A percentile compares a stretch with the other conserved stretches of the same genome.
phyloP scores from a whole-genome alignment of 2,888 invertebrate genomes.

The Omphaloscelis lunosa region DNA sequence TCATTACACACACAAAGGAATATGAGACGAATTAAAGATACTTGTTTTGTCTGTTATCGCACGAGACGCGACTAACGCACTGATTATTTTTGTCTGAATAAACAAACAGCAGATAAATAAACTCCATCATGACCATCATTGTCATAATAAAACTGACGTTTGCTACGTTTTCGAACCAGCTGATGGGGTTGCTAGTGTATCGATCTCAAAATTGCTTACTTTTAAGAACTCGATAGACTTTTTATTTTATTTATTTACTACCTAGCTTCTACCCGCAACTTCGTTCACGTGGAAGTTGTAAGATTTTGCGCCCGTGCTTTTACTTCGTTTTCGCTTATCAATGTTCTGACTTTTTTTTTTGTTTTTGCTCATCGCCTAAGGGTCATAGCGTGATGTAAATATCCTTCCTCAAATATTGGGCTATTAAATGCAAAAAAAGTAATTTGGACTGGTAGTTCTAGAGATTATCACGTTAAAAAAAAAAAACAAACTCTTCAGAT shows the following conservation, averaged over 20 bases:
- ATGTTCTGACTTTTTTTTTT: neutral
- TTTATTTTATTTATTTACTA: neutral
- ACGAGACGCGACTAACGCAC: conserved; percentile 26
- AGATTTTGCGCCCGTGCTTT: neutral
- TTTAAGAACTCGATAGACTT: neutral
- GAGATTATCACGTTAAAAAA: too few species aligned
- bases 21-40: conserved; percentile 31
- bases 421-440: too few species aligned
- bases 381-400: too few species aligned
- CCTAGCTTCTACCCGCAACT: neutral
- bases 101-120: conserved; percentile 32
- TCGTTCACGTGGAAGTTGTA: neutral
- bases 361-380: neutral
- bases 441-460: too few species aligned
- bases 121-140: neutral
- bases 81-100: conserved; percentile 49
- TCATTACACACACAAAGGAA: conserved; percentile 34
- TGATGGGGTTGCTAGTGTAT: conserved; percentile 44
- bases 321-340: neutral
- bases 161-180: conserved; percentile 29
- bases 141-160: conserved; percentile 64
- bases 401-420: too few species aligned
- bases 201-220: neutral
- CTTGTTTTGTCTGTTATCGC: conserved; percentile 32
- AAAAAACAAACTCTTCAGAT: too few species aligned